Evolutionary conservation across 2,113 vertebrate species (phyloP).

Genomic region (Pholis gunnellus): DNA sequence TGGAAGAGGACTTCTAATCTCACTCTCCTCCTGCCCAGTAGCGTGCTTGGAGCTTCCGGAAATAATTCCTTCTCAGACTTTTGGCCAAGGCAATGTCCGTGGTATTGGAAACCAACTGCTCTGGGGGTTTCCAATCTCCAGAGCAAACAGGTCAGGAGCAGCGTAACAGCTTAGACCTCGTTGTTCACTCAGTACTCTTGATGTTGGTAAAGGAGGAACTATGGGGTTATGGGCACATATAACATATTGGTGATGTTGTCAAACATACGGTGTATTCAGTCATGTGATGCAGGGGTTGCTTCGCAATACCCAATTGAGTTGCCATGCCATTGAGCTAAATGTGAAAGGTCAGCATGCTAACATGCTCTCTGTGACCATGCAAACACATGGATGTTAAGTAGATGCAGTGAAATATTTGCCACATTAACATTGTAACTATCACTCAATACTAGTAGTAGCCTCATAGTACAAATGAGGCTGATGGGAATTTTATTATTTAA

Average conservation of each 20-base stretch:
- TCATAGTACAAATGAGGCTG: background rate
- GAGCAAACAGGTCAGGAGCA: constrained; percentile 62
- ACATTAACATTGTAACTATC: background rate
- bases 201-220: constrained; percentile 14
- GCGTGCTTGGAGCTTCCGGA: constrained; percentile 71
- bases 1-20: constrained; percentile 71
- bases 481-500: background rate
- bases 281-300: background rate
- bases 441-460: background rate
- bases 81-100: constrained; percentile 77
- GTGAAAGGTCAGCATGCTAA: background rate
- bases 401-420: background rate
- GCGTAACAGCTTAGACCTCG: constrained; percentile 47
- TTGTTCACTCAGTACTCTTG: constrained; percentile 26
- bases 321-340: background rate
- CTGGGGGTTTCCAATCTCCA: constrained; percentile 59
- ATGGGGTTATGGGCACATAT: background rate
- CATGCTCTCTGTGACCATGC: background rate
- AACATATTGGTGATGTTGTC: background rate
- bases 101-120: constrained; percentile 75
- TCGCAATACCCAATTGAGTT: background rate
- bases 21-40: constrained; percentile 51
- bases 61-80: constrained; percentile 78
- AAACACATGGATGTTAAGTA: background rate
- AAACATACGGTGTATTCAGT: background rate